Percentiles rank a stretch among this genome's conserved stretches.
Conservation (phyloP, 1,140 invertebrate species). For the Holcopasites calliopsidis region DNA sequence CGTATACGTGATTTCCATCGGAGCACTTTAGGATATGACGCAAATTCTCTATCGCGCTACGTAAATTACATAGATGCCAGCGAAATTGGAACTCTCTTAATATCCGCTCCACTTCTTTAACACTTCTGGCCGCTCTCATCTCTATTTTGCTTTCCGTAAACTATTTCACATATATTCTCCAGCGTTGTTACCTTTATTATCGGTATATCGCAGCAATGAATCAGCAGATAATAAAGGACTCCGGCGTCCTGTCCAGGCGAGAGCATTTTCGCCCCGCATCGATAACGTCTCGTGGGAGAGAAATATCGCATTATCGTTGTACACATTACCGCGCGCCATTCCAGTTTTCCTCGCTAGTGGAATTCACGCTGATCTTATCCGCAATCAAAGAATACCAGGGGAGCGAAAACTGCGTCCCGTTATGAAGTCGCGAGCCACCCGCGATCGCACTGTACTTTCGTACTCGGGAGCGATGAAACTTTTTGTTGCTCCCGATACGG, state of each 20-base stretch:
- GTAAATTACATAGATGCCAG: not conserved
- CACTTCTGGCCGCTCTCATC: too few species aligned
- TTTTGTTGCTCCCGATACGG: not conserved
- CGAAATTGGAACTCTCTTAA: not conserved
- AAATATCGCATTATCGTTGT: slow-evolving; percentile 36
- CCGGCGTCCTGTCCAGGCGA: not conserved
- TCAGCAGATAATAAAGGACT: slow-evolving; percentile 15
- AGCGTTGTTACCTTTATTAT: slow-evolving; percentile 27
- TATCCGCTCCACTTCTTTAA: too few species aligned
- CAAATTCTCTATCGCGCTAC: not conserved
- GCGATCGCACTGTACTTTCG: not conserved
- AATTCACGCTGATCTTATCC: slow-evolving; percentile 27
- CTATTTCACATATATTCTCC: not conserved
- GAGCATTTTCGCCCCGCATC: not conserved
- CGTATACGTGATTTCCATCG: not conserved
- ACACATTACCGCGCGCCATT: slow-evolving; percentile 26
- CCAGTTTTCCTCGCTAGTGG: slow-evolving; percentile 4
- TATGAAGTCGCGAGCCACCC: not conserved
- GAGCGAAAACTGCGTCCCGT: too few species aligned
- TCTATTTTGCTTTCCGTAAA: too few species aligned
- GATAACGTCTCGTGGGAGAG: slow-evolving; percentile 38
- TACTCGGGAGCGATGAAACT: not conserved
- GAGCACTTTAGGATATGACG: not conserved
- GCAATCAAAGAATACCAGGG: not conserved
- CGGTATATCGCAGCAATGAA: slow-evolving; percentile 16